These are phyloP conservation scores for Jacana jacana DNA, from an alignment of 2,113 vertebrate genomes.

Conservation along the genomic window DNA sequence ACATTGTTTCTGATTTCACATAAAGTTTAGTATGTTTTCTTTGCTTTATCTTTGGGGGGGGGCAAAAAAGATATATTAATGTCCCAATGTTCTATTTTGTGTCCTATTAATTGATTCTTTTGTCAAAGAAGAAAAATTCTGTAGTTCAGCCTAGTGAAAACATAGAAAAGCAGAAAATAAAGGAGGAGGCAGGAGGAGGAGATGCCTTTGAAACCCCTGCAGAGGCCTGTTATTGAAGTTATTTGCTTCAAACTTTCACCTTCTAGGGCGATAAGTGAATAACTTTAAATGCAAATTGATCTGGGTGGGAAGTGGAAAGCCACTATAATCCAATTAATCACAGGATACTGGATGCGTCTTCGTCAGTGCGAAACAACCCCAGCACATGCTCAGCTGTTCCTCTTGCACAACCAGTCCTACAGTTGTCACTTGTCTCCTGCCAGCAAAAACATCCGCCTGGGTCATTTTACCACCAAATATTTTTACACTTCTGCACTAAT, in stretches of 20 bases:
- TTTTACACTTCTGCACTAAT: slow-evolving; percentile 61
- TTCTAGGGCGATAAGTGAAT: slow-evolving; percentile 30
- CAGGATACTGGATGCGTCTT: slow-evolving; percentile 24
- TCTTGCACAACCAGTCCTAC: slow-evolving; percentile 46
- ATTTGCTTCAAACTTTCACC: neutral
- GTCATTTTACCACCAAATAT: slow-evolving; percentile 66
- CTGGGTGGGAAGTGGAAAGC: slow-evolving; percentile 68
- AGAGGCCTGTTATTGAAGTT: neutral
- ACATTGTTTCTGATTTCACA: neutral
- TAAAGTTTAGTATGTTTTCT: neutral
- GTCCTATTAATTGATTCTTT: neutral
- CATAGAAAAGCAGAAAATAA: neutral
- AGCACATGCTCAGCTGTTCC: slow-evolving; percentile 67
- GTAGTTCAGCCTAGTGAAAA: neutral
- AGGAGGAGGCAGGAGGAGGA: neutral
- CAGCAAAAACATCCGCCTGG: slow-evolving; percentile 71
- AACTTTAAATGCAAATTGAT: slow-evolving; percentile 35
- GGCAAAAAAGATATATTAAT: neutral
- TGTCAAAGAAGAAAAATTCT: neutral
- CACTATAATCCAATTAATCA: slow-evolving; percentile 65
- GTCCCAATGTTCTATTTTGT: neutral
- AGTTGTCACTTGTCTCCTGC: slow-evolving; percentile 60
- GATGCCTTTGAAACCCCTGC: neutral
- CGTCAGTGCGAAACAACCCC: slow-evolving; percentile 20
- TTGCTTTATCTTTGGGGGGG: neutral